A percentile compares a stretch with the other conserved stretches of the same genome.
phyloP scores from a whole-genome alignment of 2,113 vertebrate genomes.

The Coreoperca whiteheadi region DNA sequence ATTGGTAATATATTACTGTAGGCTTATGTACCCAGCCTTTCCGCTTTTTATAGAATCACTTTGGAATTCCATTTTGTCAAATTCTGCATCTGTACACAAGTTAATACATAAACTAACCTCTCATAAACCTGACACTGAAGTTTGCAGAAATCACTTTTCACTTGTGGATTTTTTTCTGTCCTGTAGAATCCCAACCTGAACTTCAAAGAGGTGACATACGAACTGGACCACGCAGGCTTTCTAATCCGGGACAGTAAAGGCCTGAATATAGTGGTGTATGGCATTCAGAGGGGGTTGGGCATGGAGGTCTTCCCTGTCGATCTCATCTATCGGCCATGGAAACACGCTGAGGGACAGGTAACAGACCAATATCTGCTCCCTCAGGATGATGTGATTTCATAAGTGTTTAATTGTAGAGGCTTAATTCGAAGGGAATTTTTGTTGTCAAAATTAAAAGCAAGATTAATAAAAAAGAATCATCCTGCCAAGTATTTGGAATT shows the following conservation, averaged over 20 bases:
- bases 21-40: background rate
- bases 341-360: conserved; percentile 98
- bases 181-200: conserved; percentile 94
- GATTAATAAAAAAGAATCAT: background rate
- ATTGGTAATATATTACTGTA: background rate
- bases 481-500: background rate
- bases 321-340: conserved; percentile 98
- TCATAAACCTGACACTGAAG: background rate
- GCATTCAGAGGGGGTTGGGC: conserved; percentile 95
- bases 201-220: conserved; percentile 99
- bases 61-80: background rate
- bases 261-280: conserved; percentile 96
- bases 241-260: conserved; percentile 98
- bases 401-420: background rate
- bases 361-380: background rate
- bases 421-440: background rate
- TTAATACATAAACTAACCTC: background rate
- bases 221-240: conserved; percentile 96
- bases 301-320: conserved; percentile 98
- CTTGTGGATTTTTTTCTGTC: background rate
- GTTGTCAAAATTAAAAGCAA: background rate
- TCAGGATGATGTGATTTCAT: background rate
- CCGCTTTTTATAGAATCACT: background rate
- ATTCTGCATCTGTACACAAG: background rate
- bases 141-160: background rate